These are phyloP conservation scores for Neodon shergylaensis DNA, from an alignment of 2,113 vertebrate species.

Conservation along the genomic window DNA sequence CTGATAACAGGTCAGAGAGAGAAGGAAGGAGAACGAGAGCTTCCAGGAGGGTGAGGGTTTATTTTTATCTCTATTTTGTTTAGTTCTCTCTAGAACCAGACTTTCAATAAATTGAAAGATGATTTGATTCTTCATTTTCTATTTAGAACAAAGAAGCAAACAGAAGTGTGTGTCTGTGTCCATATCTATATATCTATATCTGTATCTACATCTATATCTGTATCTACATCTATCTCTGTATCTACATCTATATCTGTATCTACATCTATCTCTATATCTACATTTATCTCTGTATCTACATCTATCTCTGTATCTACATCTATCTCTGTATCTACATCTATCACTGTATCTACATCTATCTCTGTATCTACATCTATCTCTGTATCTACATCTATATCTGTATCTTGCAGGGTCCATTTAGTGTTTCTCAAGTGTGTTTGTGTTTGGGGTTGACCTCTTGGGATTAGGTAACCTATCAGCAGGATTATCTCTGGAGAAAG, in stretches of 20 bases:
- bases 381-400: neutral
- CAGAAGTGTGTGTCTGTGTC: neutral
- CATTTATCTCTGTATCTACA: no score
- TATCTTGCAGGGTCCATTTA: neutral
- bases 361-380: no score
- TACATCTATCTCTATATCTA: no score
- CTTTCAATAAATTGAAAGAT: neutral
- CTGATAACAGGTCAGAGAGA: neutral
- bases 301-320: no score
- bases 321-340: no score
- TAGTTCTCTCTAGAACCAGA: neutral
- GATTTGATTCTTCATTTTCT: neutral
- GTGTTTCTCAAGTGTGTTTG: neutral
- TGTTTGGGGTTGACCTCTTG: neutral
- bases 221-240: no score
- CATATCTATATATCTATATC: neutral
- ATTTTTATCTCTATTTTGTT: neutral
- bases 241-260: no score
- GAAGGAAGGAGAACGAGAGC: accelerated
- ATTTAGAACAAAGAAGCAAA: neutral
- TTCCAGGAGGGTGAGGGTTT: neutral
- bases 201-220: no score
- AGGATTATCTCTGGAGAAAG: neutral
- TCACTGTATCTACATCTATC: no score
- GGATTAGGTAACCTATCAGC: neutral